phyloP scores from a whole-genome alignment of 2,888 invertebrate genomes.

The Timandra comae region DNA sequence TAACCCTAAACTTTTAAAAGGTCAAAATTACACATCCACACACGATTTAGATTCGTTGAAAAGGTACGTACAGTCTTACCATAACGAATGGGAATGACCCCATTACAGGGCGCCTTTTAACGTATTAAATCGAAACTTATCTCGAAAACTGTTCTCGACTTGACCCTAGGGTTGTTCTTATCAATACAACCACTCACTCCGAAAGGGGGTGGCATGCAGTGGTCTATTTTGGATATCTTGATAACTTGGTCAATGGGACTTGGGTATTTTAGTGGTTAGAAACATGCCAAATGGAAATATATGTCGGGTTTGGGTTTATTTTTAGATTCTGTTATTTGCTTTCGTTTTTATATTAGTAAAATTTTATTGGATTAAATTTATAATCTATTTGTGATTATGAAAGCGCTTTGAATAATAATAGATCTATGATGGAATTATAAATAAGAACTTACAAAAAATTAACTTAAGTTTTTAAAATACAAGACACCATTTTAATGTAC shows the following conservation, averaged over 20 bases:
- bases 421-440: too few species aligned
- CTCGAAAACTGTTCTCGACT: slow-evolving; percentile 52
- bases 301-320: too few species aligned
- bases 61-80: slow-evolving; percentile 40
- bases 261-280: slow-evolving; percentile 9
- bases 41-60: slow-evolving; percentile 28
- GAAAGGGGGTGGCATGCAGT: slow-evolving; percentile 32
- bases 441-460: too few species aligned
- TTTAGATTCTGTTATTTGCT: too few species aligned
- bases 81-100: slow-evolving; percentile 70
- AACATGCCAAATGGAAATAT: too few species aligned
- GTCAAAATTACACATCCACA: slow-evolving; percentile 4
- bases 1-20: background rate
- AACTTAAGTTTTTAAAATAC: too few species aligned
- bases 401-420: too few species aligned
- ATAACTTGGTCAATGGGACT: slow-evolving; percentile 15
- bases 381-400: too few species aligned
- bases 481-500: too few species aligned
- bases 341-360: too few species aligned
- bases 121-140: slow-evolving; percentile 71
- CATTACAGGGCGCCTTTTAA: slow-evolving; percentile 72
- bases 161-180: slow-evolving; percentile 52
- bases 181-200: slow-evolving; percentile 60
- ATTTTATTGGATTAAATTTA: too few species aligned
- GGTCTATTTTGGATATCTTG: slow-evolving; percentile 32